A percentile compares a stretch with the other conserved stretches of the same genome.
phyloP scores from a whole-genome alignment of 2,888 invertebrate genomes.

The Pycnomerus fuliginosus region DNA sequence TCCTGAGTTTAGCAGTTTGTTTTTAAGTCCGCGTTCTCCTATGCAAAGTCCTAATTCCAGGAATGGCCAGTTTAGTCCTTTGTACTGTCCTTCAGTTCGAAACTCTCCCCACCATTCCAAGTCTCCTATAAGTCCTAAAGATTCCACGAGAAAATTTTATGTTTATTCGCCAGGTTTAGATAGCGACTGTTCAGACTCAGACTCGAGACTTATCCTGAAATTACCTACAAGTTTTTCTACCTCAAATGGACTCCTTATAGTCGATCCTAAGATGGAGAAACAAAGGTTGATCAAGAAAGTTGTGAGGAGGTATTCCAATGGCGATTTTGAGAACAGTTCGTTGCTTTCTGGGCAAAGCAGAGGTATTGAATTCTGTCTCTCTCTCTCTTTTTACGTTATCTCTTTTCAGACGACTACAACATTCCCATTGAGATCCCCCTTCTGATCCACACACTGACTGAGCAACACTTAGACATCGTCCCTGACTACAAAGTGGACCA shows the following conservation, averaged over 20 bases:
- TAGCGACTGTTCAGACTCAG: constrained; percentile 52
- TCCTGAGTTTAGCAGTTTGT: constrained; percentile 48
- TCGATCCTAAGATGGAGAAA: constrained; percentile 47
- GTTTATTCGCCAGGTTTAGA: constrained; percentile 52
- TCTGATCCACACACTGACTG: constrained; percentile 49
- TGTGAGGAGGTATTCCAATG: constrained; percentile 50
- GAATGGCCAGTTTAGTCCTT: constrained; percentile 49
- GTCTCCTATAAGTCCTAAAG: constrained; percentile 50
- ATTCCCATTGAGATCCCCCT: constrained; percentile 52
- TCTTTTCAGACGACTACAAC: constrained; percentile 49
- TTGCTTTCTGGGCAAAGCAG: constrained; percentile 52
- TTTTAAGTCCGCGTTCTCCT: constrained; percentile 50
- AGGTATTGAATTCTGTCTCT: constrained; percentile 37
- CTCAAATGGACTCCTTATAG: constrained; percentile 47
- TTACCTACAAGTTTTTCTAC: constrained; percentile 36
- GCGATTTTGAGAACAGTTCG: constrained; percentile 52
- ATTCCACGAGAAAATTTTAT: constrained; percentile 47
- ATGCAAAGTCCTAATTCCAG: constrained; percentile 52
- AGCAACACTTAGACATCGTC: constrained; percentile 50
- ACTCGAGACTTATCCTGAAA: constrained; percentile 48
- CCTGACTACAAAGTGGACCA: constrained; percentile 50
- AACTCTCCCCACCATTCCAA: constrained; percentile 50
- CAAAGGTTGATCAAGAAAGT: constrained; percentile 53
- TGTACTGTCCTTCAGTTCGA: constrained; percentile 47
- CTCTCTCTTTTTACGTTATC: neutral